Conservation (phyloP, 2,888 invertebrate genomes). For the Caenorhabditis sp. region DNA sequence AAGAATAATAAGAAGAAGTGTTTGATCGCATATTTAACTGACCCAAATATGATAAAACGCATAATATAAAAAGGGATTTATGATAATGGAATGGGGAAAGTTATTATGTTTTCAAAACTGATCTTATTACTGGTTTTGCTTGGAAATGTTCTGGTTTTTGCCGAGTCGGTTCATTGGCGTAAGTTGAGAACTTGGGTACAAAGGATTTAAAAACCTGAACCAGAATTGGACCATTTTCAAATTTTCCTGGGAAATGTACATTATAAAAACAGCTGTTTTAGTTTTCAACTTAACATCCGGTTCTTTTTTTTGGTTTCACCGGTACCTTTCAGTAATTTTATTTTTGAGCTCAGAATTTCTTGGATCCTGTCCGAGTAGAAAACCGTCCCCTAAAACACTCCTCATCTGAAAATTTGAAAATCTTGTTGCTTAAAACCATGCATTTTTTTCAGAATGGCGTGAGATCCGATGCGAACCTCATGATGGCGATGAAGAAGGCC, state of each 20-base stretch:
- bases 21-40: background rate
- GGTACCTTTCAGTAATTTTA: too few relatives aligned
- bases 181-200: constrained; percentile 31
- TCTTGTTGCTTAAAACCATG: background rate
- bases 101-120: background rate
- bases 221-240: too few relatives aligned
- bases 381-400: too few relatives aligned
- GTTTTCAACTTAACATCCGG: too few relatives aligned
- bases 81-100: background rate
- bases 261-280: too few relatives aligned
- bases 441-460: constrained; percentile 61
- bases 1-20: background rate
- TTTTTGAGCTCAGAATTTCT: too few relatives aligned
- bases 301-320: too few relatives aligned
- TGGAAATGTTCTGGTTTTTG: constrained; percentile 7
- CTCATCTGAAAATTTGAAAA: too few relatives aligned
- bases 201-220: too few relatives aligned
- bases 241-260: too few relatives aligned
- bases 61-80: background rate
- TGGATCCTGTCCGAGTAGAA: too few relatives aligned
- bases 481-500: constrained; percentile 42
- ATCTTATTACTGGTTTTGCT: constrained; percentile 1
- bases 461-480: constrained; percentile 59
- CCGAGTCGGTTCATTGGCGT: constrained; percentile 61
- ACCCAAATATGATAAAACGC: background rate